These are phyloP conservation scores for Panagrolaimus sp. DNA, from an alignment of 1,140 invertebrate genomes.

Conservation along the genomic window DNA sequence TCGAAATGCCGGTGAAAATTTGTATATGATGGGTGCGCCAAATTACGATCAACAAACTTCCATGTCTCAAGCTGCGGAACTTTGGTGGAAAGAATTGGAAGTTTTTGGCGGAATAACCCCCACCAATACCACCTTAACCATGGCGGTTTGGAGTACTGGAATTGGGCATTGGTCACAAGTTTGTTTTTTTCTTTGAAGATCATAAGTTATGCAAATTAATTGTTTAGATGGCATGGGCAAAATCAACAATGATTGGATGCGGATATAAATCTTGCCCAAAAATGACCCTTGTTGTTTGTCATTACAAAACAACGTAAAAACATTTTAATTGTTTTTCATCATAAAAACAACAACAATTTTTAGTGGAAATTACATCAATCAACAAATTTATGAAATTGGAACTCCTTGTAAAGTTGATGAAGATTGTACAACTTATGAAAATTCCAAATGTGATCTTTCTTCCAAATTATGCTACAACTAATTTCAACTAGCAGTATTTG, in stretches of 20 bases:
- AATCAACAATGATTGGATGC: not conserved
- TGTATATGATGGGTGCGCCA: not conserved
- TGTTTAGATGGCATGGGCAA: constrained; percentile 12
- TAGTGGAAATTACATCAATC: not conserved
- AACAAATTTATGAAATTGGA: constrained; percentile 10
- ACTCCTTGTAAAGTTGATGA: not conserved
- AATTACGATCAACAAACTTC: not conserved
- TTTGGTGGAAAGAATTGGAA: not conserved
- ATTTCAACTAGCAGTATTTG: too few relatives aligned
- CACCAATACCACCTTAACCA: not conserved
- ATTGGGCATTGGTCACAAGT: constrained; percentile 11
- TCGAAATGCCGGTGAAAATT: not conserved
- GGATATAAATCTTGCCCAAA: not conserved
- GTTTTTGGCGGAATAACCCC: not conserved
- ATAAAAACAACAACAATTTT: too few relatives aligned
- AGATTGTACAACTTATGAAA: not conserved
- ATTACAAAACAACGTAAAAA: not conserved
- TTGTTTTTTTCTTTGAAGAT: not conserved
- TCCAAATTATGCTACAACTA: too few relatives aligned
- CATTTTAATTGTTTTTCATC: too few relatives aligned
- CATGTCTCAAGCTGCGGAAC: not conserved
- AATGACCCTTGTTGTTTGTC: not conserved
- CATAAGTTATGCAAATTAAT: not conserved
- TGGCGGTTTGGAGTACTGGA: not conserved
- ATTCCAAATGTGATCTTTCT: too few relatives aligned